phyloP scores from a whole-genome alignment of 2,888 invertebrate genomes.

The Aleiodes alternator region DNA sequence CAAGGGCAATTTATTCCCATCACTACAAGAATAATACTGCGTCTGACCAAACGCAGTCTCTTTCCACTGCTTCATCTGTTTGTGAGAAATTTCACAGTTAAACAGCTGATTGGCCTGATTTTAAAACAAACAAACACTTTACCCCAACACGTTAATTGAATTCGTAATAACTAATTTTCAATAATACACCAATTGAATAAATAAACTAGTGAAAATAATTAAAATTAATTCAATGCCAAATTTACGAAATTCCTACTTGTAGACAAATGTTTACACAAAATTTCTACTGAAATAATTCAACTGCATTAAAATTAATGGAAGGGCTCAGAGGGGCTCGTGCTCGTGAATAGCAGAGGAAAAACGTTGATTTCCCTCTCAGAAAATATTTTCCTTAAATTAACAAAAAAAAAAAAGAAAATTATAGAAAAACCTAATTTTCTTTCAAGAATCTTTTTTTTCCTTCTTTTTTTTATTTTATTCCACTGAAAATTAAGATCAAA shows the following conservation, averaged over 20 bases:
- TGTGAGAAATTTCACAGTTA: too few relatives aligned
- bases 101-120: too few relatives aligned
- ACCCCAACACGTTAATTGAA: neutral
- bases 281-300: slow-evolving; percentile 3
- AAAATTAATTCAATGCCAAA: slow-evolving; percentile 13
- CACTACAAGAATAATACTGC: too few relatives aligned
- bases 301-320: slow-evolving; percentile 53
- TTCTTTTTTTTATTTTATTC: neutral
- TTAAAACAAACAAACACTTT: neutral
- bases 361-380: neutral
- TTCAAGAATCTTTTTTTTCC: neutral
- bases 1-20: too few relatives aligned
- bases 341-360: neutral
- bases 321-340: slow-evolving; percentile 30
- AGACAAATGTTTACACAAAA: neutral
- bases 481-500: slow-evolving; percentile 3
- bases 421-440: neutral
- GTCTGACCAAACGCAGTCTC: too few relatives aligned
- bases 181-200: neutral
- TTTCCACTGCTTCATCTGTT: too few relatives aligned
- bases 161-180: neutral
- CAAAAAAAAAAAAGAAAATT: too few relatives aligned
- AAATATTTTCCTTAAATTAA: neutral
- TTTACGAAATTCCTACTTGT: neutral
- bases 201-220: slow-evolving; percentile 3